Evolutionary conservation across 1,140 invertebrate genomes (phyloP).

Genomic region (Tetramorium simillimum): DNA sequence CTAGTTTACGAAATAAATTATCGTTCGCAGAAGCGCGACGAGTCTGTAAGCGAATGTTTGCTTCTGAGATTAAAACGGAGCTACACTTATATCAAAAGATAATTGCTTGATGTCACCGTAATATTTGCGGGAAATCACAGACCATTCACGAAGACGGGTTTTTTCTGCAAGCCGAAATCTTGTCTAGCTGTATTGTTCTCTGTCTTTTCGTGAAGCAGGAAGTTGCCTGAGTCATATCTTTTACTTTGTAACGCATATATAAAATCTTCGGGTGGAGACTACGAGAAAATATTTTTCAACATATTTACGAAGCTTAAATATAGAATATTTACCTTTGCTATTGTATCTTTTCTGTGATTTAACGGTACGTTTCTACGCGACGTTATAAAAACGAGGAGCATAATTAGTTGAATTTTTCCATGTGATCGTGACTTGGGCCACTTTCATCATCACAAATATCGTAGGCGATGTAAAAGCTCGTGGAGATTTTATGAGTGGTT

Average conservation of each 20-base stretch:
- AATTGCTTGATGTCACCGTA: constrained; percentile 41
- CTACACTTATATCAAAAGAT: constrained; percentile 51
- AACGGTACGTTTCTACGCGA: not conserved
- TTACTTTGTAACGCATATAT: constrained; percentile 14
- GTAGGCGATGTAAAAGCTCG: constrained; percentile 16
- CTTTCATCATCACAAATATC: constrained; percentile 36
- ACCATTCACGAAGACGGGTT: constrained; percentile 7
- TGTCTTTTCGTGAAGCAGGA: constrained; percentile 15
- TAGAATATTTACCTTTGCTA: constrained; percentile 15
- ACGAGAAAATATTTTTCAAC: constrained; percentile 11
- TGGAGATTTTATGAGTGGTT: constrained; percentile 7
- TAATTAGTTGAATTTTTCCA: constrained; percentile 8
- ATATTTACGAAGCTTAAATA: constrained; percentile 4
- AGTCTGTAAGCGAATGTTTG: constrained; percentile 36
- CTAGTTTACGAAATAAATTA: constrained; percentile 28
- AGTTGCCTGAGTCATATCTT: constrained; percentile 24
- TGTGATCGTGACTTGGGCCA: constrained; percentile 30
- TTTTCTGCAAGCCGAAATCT: constrained; percentile 29
- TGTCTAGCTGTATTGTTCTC: not conserved
- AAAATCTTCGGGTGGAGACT: not conserved
- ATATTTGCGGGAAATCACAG: constrained; percentile 24
- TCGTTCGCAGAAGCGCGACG: constrained; percentile 18
- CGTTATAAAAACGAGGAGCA: not conserved
- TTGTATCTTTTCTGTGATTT: constrained; percentile 16
- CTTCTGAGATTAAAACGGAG: constrained; percentile 47